Percentiles rank a stretch among this genome's conserved stretches.
Conservation (phyloP, 2,113 vertebrate species). For the Eulemur macaco region DNA sequence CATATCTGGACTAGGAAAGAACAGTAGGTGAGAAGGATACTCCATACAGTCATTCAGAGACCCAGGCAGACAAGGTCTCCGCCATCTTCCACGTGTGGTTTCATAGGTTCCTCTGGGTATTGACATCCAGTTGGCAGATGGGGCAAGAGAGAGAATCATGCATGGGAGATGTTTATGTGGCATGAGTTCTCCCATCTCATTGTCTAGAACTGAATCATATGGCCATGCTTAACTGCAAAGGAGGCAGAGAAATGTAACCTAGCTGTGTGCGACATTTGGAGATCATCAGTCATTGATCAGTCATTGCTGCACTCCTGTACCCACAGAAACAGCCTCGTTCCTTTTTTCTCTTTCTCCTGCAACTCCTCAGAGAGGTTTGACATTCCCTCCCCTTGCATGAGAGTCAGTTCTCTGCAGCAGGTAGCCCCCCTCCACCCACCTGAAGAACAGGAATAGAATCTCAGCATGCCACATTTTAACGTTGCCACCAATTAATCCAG, state of each 20-base stretch:
- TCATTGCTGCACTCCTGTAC: neutral
- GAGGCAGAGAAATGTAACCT: neutral
- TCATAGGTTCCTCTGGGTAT: neutral
- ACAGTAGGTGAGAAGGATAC: neutral
- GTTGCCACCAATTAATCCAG: conserved; percentile 56
- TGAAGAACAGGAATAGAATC: conserved; percentile 59
- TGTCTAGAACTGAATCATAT: neutral
- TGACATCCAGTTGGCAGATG: neutral
- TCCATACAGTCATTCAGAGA: neutral
- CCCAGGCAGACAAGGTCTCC: neutral
- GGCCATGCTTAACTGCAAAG: neutral
- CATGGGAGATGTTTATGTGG: neutral
- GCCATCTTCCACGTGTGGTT: neutral
- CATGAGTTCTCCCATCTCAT: neutral
- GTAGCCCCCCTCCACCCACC: conserved; percentile 56
- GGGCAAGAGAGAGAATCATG: neutral
- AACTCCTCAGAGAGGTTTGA: neutral
- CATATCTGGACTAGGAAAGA: neutral
- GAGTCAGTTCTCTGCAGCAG: conserved; percentile 29
- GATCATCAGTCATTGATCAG: neutral
- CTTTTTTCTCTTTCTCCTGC: conserved; percentile 32
- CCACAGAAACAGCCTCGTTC: neutral
- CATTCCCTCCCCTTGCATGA: neutral
- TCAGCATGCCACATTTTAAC: neutral
- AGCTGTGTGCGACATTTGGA: neutral